Evolutionary conservation across 2,113 vertebrate genomes (phyloP).

Genomic region (Gopherus evgoodei): DNA sequence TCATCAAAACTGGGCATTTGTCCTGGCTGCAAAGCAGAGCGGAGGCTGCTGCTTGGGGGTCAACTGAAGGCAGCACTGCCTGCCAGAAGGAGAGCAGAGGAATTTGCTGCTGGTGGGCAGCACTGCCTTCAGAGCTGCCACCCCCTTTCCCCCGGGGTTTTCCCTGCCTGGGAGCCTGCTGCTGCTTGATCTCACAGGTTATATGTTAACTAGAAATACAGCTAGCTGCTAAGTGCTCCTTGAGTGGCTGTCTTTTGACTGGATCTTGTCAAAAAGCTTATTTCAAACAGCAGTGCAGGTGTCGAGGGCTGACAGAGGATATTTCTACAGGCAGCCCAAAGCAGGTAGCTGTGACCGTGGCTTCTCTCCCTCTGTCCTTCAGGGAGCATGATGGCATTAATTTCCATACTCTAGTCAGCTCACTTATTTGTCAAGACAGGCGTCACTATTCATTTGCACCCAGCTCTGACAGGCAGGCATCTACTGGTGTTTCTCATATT

Average conservation of each 20-base stretch:
- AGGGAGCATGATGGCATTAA: neutral
- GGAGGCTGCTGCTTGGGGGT: too few species aligned
- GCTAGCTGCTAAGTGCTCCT: neutral
- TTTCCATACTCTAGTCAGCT: neutral
- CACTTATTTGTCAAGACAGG: neutral
- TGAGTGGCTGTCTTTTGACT: neutral
- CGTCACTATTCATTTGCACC: fast-evolving
- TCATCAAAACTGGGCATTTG: too few species aligned
- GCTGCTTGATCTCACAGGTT: neutral
- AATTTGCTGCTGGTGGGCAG: too few species aligned
- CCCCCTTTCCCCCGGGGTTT: neutral
- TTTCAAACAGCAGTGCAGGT: fast-evolving
- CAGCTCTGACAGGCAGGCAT: neutral
- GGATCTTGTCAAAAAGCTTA: neutral
- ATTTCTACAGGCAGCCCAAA: fast-evolving
- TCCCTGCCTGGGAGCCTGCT: neutral
- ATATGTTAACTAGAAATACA: neutral
- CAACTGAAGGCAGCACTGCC: too few species aligned
- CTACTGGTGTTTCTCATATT: fast-evolving
- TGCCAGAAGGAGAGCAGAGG: too few species aligned
- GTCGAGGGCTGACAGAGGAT: fast-evolving
- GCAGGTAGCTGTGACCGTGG: neutral
- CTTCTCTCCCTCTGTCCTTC: neutral
- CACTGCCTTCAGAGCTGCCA: too few species aligned
- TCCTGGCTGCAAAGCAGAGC: too few species aligned